These are phyloP conservation scores for Neofelis nebulosa DNA, from an alignment of 2,113 vertebrate species.

Conservation along the genomic window DNA sequence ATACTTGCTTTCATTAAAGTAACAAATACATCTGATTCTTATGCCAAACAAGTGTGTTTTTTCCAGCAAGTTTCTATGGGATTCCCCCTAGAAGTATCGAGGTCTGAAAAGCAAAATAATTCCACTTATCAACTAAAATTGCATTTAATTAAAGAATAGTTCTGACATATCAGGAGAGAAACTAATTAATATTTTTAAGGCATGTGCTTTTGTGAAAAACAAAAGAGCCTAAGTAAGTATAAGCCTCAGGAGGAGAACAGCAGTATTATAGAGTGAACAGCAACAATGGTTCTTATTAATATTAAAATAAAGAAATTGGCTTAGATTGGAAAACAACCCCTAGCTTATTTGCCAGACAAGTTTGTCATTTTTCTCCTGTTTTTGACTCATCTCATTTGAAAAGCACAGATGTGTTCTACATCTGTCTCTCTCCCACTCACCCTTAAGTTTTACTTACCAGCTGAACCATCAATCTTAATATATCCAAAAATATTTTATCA, in stretches of 20 bases:
- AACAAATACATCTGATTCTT: slow-evolving; percentile 1
- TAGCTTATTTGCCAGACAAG: neutral
- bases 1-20: slow-evolving; percentile 45
- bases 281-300: neutral
- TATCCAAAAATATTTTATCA: slow-evolving; percentile 42
- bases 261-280: neutral
- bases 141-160: slow-evolving; percentile 53
- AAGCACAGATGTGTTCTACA: slow-evolving; percentile 53
- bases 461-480: slow-evolving; percentile 34
- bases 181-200: slow-evolving; percentile 40
- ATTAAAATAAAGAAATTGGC: slow-evolving; percentile 8
- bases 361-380: neutral
- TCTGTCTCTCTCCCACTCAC: slow-evolving; percentile 33
- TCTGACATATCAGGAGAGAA: slow-evolving; percentile 41
- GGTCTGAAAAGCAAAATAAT: neutral
- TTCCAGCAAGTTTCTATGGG: slow-evolving; percentile 14
- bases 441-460: slow-evolving; percentile 46
- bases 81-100: neutral
- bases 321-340: neutral
- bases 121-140: slow-evolving; percentile 28
- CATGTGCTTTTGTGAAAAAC: slow-evolving; percentile 9
- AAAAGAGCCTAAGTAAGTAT: neutral
- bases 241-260: neutral
- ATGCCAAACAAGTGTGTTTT: neutral
- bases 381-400: slow-evolving; percentile 27